phyloP scores from a whole-genome alignment of 2,888 invertebrate species.

The Sipunculus nudus region DNA sequence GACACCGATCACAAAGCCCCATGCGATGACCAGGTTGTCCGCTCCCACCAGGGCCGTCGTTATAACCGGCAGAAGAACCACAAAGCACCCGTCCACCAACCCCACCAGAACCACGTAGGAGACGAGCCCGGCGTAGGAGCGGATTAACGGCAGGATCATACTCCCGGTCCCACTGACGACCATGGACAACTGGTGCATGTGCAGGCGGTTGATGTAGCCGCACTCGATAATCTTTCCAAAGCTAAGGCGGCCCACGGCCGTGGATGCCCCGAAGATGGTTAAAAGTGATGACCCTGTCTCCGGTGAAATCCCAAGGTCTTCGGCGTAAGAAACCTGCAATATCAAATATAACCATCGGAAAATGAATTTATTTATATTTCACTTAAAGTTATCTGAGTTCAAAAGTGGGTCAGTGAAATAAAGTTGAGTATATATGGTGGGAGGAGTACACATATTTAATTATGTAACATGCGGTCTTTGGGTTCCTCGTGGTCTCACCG shows the following conservation, averaged over 20 bases:
- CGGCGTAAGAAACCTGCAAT: slow-evolving; percentile 50
- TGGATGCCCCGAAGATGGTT: slow-evolving; percentile 49
- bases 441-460: too few relatives aligned
- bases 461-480: too few relatives aligned
- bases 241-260: slow-evolving; percentile 48
- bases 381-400: too few relatives aligned
- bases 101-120: slow-evolving; percentile 40
- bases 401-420: too few relatives aligned
- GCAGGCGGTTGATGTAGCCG: slow-evolving; percentile 46
- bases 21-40: slow-evolving; percentile 49
- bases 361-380: slow-evolving; percentile 1
- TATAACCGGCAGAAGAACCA: slow-evolving; percentile 51
- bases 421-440: too few relatives aligned
- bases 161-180: slow-evolving; percentile 48
- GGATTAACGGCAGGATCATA: slow-evolving; percentile 52
- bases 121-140: slow-evolving; percentile 31
- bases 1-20: slow-evolving; percentile 51
- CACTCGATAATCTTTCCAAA: slow-evolving; percentile 51
- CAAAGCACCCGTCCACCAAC: slow-evolving; percentile 54
- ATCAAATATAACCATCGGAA: background rate
- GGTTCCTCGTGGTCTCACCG: too few relatives aligned
- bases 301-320: slow-evolving; percentile 44
- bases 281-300: slow-evolving; percentile 48
- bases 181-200: slow-evolving; percentile 57
- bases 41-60: slow-evolving; percentile 46